Evolutionary conservation across 2,113 vertebrate species (phyloP), one percentile per base, ranked within the genome.

Genomic region (Meleagris gallopavo): DNA sequence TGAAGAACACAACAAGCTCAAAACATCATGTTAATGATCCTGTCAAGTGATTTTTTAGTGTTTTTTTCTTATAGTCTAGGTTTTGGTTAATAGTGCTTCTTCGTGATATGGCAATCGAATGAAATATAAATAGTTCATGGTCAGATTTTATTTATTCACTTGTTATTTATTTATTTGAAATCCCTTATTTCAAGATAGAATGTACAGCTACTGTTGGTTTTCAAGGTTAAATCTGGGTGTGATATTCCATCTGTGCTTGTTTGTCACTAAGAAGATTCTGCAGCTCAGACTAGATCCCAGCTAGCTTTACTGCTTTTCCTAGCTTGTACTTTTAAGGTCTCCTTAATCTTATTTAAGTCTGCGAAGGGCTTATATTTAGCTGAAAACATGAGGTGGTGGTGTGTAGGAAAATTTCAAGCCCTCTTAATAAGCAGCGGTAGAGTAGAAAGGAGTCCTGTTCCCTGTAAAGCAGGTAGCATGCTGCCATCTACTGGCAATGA

Each of bases 401-500:
- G 50, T 80, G 55, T 40, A 69, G 64, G 91, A 84, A 96, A 94
- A 92, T 79, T 54, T 83, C 69, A 88, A 81, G n/a, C 52, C n/a
- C 11, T 45, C 38, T 72, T 80, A 36, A 75, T 84, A 30, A 2
- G 3, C 43, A 65, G 13, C 4, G 2, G 41, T 21, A 73, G 24
- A 78, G 66, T 55, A 69, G n/a, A 69, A 89, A 57, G 24, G 27
- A 12, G 11, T 19, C 22, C 21, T 72, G 40, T 52, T 50, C 10
- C 12, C 77, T 55, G 6, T 48, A 88, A 91, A 93, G 13, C 25
- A 92, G 66, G 90, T 86, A 83, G 52, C 65, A 76, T 81, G 66
- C 90, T 96, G 97, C 96, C 96, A 97, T 93, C 96, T 97, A 57
- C 86, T 93, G 96, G 74, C 62, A 40, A 32, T 10, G 12, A 2